phyloP scores from a whole-genome alignment of 2,797 vertebrate species.

The Enteromius trimaculatus region DNA sequence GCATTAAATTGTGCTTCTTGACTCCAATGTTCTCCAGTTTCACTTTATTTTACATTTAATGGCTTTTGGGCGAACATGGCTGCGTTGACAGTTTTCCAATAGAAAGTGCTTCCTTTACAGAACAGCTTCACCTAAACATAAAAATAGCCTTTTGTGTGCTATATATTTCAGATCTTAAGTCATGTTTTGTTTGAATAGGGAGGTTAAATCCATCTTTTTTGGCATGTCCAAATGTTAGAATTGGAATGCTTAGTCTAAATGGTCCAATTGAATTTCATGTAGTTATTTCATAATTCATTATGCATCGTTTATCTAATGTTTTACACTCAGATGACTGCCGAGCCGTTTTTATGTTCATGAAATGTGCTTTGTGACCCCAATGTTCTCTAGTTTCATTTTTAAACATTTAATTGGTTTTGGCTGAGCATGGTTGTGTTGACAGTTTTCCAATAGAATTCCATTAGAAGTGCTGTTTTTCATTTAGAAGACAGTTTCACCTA shows the following conservation, averaged over 20 bases:
- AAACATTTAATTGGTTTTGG: slow-evolving; percentile 6
- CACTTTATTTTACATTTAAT: slow-evolving; percentile 12
- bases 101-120: not conserved
- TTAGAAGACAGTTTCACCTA: not conserved
- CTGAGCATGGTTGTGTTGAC: slow-evolving; percentile 6
- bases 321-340: not conserved
- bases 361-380: not conserved
- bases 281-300: not conserved
- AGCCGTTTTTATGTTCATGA: not conserved
- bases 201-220: not conserved
- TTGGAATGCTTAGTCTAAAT: not conserved
- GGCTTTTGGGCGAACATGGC: not conserved
- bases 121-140: not conserved
- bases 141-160: not conserved
- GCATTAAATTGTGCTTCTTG: not conserved
- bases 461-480: slow-evolving; percentile 4
- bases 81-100: not conserved
- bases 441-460: not conserved
- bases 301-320: not conserved
- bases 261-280: not conserved
- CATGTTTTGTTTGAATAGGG: not conserved
- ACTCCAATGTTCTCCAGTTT: not conserved
- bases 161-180: not conserved
- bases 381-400: not conserved
- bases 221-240: not conserved